Evolutionary conservation across 2,888 invertebrate genomes (phyloP).

Genomic region (Ophraella communa): DNA sequence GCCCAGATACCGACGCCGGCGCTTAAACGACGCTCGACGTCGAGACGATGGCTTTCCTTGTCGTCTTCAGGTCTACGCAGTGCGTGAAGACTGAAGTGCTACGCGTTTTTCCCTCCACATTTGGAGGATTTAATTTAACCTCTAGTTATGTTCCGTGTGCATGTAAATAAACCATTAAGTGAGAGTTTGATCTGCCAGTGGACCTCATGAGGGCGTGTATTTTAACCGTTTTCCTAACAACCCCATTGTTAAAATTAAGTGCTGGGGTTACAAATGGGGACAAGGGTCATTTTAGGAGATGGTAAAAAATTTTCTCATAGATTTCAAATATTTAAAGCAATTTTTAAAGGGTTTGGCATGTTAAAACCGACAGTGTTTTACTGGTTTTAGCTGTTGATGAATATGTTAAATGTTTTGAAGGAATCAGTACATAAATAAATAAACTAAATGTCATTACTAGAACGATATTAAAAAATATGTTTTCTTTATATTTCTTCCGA

Average conservation of each 20-base stretch:
- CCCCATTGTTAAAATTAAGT: slow-evolving; percentile 25
- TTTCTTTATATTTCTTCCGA: not conserved
- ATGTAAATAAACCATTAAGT: not conserved
- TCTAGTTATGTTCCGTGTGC: no score
- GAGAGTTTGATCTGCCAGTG: not conserved
- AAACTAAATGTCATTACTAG: no score
- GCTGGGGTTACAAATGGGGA: slow-evolving; percentile 13
- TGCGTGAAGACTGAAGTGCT: slow-evolving; percentile 38
- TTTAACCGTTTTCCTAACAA: not conserved
- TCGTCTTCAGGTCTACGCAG: slow-evolving; percentile 46
- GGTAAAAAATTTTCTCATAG: no score
- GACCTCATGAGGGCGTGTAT: slow-evolving; percentile 44
- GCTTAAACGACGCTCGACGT: slow-evolving; percentile 21
- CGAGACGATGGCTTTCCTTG: slow-evolving; percentile 40
- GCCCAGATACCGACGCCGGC: slow-evolving; percentile 20
- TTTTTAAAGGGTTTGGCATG: no score
- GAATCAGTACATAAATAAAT: no score
- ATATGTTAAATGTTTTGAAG: no score
- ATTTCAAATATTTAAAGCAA: no score
- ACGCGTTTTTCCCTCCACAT: slow-evolving; percentile 11
- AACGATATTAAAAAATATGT: no score
- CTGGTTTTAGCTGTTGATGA: no score
- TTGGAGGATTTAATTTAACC: slow-evolving; percentile 6
- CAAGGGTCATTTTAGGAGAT: no score
- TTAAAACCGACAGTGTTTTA: no score